phyloP scores from a whole-genome alignment of 2,888 invertebrate species.

The Lasius fuliginosus region DNA sequence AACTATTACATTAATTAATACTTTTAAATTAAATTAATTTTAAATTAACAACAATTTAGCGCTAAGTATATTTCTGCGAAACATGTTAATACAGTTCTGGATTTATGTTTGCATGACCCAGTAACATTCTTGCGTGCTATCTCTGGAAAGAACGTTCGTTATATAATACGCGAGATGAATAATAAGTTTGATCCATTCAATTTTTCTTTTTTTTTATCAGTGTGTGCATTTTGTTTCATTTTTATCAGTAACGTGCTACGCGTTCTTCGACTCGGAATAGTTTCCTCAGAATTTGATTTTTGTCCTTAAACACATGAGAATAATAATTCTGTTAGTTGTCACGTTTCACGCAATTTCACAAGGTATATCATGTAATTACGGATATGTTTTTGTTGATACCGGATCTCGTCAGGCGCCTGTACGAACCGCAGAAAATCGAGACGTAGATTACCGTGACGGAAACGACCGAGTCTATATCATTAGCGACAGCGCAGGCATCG shows the following conservation, averaged over 20 bases:
- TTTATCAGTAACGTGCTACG: background rate
- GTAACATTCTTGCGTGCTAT: background rate
- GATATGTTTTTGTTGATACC: conserved; percentile 26
- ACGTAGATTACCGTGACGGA: conserved; percentile 62
- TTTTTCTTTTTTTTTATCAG: background rate
- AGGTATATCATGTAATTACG: background rate
- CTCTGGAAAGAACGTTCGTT: background rate
- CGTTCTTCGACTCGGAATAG: background rate
- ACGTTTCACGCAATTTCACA: background rate
- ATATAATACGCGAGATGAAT: background rate
- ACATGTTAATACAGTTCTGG: background rate
- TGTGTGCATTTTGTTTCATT: background rate
- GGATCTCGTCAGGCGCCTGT: conserved; percentile 30
- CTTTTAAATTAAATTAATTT: background rate
- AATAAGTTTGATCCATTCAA: background rate
- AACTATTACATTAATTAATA: background rate
- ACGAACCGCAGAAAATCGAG: conserved; percentile 65
- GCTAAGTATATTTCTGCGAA: background rate
- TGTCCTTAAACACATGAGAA: background rate
- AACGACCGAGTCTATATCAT: conserved; percentile 55
- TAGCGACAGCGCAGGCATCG: conserved; percentile 48
- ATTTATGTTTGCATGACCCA: background rate
- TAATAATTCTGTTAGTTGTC: background rate
- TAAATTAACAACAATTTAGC: background rate
- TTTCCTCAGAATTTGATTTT: background rate